Base-by-base conservation (phyloP, 2,888 invertebrate genomes). In the Hedychridium roseum region DNA sequence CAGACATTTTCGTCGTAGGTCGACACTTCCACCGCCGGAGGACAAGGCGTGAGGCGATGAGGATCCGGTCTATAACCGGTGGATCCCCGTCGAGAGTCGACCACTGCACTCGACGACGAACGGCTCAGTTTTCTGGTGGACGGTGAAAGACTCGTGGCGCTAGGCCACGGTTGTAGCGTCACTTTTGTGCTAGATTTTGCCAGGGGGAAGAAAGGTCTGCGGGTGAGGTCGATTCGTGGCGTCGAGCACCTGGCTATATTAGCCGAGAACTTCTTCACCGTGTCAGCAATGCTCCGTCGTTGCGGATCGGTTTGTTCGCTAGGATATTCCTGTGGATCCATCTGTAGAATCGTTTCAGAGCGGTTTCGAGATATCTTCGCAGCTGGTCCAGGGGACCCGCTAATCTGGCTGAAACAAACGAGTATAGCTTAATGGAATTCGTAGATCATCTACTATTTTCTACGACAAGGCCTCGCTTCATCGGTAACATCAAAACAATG, bases 381-480 rank as follows among this genome's bases (percentile, higher is more conserved):
- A 67, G 67, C 47, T 57, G 66, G 57, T 64, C 71, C 61, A 71
- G 68, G 68, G 64, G 70, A 64, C 61, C 62, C 65, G 69, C 65
- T 75, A 60, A 75, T 76, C 77, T 78, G 78, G 73, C 78, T 78
- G 67, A 66, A 78, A 75, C 76, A 74, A 76, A 76, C 66, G 75
- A 65, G 45, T 49, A 48, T 71, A 64, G 70, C 52, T 74, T 72
- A 75, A 68, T 57, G 48, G 54, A 38, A 48, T 41, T 60, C 52
- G n/a, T n/a, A n/a, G n/a, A n/a, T n/a, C n/a, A n/a, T n/a, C n/a
- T n/a, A n/a, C n/a, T n/a, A n/a, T n/a, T n/a, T n/a, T n/a, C n/a
- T n/a, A n/a, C n/a, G n/a, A n/a, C n/a, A n/a, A n/a, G n/a, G n/a
- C n/a, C n/a, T n/a, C n/a, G n/a, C n/a, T n/a, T n/a, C n/a, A n/a